Percentiles rank a stretch among this genome's conserved stretches.
phyloP scores from a whole-genome alignment of 2,888 invertebrate species.

The Rhagium mordax region DNA sequence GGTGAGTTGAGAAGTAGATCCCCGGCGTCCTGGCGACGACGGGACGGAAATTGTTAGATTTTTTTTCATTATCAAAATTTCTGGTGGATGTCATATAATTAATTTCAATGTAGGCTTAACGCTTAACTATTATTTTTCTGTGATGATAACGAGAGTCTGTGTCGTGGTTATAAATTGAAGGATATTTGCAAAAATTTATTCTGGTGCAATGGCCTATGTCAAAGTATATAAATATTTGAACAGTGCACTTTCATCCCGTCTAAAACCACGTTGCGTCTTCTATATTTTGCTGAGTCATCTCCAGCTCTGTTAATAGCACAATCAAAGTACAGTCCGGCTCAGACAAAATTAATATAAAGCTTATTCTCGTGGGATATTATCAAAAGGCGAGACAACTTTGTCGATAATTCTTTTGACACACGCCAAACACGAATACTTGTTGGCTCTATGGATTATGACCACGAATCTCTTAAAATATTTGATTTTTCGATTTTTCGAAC shows the following conservation, averaged over 20 bases:
- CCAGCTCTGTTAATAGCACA: not conserved
- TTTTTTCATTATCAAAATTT: not conserved
- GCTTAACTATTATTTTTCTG: no score
- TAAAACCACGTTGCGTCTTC: not conserved
- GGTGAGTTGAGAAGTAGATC: conserved; percentile 20
- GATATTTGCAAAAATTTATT: no score
- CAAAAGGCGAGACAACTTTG: not conserved
- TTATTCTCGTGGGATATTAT: not conserved
- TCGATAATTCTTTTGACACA: not conserved
- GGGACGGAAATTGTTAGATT: not conserved
- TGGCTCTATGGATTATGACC: no score
- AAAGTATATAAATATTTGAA: not conserved
- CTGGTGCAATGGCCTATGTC: no score
- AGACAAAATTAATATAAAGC: not conserved
- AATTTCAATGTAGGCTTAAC: not conserved
- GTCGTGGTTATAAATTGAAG: no score
- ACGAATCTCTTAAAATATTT: no score
- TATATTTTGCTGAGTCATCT: not conserved
- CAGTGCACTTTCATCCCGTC: not conserved
- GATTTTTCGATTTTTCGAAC: no score
- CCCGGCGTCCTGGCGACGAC: not conserved
- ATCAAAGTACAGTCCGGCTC: not conserved
- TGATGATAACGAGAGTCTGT: no score
- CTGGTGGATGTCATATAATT: not conserved
- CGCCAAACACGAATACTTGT: not conserved